phyloP scores from a whole-genome alignment of 2,113 vertebrate genomes.

The Centropristis striata region DNA sequence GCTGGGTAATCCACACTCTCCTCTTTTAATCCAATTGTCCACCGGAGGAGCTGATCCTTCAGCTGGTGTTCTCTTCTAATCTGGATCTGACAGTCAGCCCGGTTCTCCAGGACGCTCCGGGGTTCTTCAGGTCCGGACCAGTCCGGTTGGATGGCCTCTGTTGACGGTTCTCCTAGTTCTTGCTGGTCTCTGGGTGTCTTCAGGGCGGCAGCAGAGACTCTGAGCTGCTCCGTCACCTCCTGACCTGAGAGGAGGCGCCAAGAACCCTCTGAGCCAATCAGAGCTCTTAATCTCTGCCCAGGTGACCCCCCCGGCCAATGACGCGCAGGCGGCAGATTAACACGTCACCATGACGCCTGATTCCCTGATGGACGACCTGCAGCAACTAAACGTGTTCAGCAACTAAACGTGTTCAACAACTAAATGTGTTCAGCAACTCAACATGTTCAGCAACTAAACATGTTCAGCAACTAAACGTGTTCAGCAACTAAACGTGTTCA shows the following conservation, averaged over 20 bases:
- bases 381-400: slow-evolving; percentile 1
- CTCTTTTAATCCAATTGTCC: slow-evolving; percentile 68
- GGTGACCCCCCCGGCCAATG: slow-evolving; percentile 49
- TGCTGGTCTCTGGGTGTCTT: slow-evolving; percentile 1
- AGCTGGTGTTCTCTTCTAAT: neutral
- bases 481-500: neutral
- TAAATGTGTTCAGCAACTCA: neutral
- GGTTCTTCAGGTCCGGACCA: neutral
- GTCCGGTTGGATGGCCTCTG: neutral
- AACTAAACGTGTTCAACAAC: neutral
- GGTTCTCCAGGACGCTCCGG: slow-evolving; percentile 2
- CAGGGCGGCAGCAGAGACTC: slow-evolving; percentile 11
- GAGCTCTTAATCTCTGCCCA: slow-evolving; percentile 44
- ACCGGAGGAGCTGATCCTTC: neutral
- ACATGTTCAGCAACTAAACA: neutral
- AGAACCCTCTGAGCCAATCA: slow-evolving; percentile 64
- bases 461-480: neutral
- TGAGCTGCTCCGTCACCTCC: slow-evolving; percentile 40
- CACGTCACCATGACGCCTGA: slow-evolving; percentile 16
- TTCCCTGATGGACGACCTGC: slow-evolving; percentile 6
- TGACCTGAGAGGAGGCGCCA: slow-evolving; percentile 53
- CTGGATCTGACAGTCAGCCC: neutral
- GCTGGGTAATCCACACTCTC: slow-evolving; percentile 67
- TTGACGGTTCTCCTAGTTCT: neutral
- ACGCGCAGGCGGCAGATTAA: slow-evolving; percentile 50